Percentiles rank a stretch among this genome's conserved stretches.
These are phyloP conservation scores for Leucoptera coffeella DNA, from an alignment of 2,888 invertebrate genomes.

Conservation along the genomic window DNA sequence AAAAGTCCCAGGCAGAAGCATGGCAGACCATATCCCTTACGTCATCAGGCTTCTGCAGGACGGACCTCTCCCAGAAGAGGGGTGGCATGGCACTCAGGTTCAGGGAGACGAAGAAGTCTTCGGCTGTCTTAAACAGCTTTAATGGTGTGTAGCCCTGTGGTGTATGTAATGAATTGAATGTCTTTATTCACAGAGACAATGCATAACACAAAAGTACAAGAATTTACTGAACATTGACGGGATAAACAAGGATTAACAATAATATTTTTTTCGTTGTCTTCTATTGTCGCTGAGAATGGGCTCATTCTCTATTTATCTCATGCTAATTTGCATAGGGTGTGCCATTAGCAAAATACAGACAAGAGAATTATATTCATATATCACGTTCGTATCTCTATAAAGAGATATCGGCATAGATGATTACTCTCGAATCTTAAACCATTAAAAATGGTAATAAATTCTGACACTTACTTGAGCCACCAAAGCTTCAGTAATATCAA, in stretches of 20 bases:
- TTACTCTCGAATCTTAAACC: too few relatives aligned
- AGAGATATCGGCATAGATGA: too few relatives aligned
- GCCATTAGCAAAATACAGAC: too few relatives aligned
- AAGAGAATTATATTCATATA: too few relatives aligned
- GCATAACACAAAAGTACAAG: neutral
- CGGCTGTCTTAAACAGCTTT: conserved; percentile 75
- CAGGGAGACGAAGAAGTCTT: conserved; percentile 78
- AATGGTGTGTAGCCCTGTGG: conserved; percentile 66
- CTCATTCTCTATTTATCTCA: too few relatives aligned
- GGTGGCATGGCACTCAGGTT: conserved; percentile 72
- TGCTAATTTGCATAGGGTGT: too few relatives aligned
- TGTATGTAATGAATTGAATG: conserved; percentile 6
- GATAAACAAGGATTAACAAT: too few relatives aligned
- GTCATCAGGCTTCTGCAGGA: conserved; percentile 71
- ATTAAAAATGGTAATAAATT: too few relatives aligned
- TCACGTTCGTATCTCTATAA: too few relatives aligned
- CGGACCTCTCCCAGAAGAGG: conserved; percentile 77
- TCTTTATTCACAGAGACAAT: conserved; percentile 1
- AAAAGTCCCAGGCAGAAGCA: conserved; percentile 88
- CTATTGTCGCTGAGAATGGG: too few relatives aligned
- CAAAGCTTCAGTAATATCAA: conserved; percentile 68
- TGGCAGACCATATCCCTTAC: conserved; percentile 73
- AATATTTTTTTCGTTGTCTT: too few relatives aligned
- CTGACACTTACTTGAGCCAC: conserved; percentile 52
- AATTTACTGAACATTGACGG: too few relatives aligned